Percentiles rank a stretch among this genome's conserved stretches.
These are phyloP conservation scores for Cyaniris semiargus DNA, from an alignment of 2,888 invertebrate genomes.

Conservation along the genomic window DNA sequence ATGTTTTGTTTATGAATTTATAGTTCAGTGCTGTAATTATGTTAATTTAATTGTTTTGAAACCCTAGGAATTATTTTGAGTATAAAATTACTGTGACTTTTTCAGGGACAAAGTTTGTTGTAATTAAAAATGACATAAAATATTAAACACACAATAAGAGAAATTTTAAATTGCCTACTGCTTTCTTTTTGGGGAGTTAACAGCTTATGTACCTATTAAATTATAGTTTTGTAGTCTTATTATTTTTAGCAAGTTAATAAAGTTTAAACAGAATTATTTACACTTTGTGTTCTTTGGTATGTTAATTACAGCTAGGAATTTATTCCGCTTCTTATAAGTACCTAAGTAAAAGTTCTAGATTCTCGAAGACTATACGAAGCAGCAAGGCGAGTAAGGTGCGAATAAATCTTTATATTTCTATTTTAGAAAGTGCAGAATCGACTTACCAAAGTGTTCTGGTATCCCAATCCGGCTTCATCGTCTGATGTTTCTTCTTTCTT, in stretches of 20 bases:
- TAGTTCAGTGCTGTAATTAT: neutral
- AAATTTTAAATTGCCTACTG: neutral
- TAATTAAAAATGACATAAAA: neutral
- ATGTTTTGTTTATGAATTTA: neutral
- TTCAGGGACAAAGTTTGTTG: neutral
- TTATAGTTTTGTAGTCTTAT: neutral
- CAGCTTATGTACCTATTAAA: neutral
- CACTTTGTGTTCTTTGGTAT: neutral
- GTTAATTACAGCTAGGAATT: neutral
- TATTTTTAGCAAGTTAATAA: neutral
- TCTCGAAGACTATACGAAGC: neutral
- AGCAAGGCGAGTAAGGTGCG: neutral
- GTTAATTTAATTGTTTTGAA: neutral
- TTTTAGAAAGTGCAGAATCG: constrained; percentile 45
- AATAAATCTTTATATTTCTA: constrained; percentile 34
- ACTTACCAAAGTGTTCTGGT: constrained; percentile 86
- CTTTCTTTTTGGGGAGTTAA: neutral
- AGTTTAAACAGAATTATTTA: neutral
- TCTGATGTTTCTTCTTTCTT: constrained; percentile 74
- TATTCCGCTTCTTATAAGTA: neutral
- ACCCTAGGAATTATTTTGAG: neutral
- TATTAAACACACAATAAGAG: neutral
- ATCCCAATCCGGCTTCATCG: constrained; percentile 84
- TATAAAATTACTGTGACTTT: neutral
- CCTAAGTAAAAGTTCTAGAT: constrained; percentile 11